Base-by-base conservation (phyloP, 37 sponge, comb jelly and placozoan species). In the Sycon ciliatum region DNA sequence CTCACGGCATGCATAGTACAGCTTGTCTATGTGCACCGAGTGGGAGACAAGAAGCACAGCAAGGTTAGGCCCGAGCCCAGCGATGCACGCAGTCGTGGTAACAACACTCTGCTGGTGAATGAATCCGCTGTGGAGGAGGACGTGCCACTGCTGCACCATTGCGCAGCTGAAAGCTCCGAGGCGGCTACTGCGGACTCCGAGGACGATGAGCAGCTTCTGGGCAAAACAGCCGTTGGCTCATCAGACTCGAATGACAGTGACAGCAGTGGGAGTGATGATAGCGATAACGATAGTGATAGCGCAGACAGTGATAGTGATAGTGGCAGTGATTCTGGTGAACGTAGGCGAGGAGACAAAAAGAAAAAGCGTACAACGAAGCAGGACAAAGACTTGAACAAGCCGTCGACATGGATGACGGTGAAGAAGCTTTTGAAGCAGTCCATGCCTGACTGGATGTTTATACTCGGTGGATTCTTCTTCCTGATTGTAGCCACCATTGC, bases 401-500 rank as follows among this genome's bases (percentile, higher is more conserved):
- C 35, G 30, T 60, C 36, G 30, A 7, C 38, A 7, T 7, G 38
- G 11, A 1, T 13, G 9, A 24, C 72, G 2, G 39, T 57, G 29
- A 56, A 32, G 71, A 40, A 26, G 9, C 31, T 78, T 3, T 1
- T 78, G 22, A 40, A 39, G 5, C 68, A 62, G 31, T 78, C 55
- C 64, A 67, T 36, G 34, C 77, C 76, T 2, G 82, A 81, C 35
- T 34, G 26, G 1, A 69, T 32, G 37, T 52, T 56, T 1, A 46
- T 71, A 16, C 33, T 46, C 24, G 6, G 36, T 2, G 82, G 71
- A 6, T 81, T 81, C 67, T 32, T 32, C 4, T 78, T 78, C 42
- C 73, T 81, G 0, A n/a, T 69, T 22, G 29, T 77, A 3, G 74
- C 75, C 4, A 58, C 82, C 16, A 28, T 63, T 4, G 57, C 71